These are phyloP conservation scores for Hyposoter dolosus DNA, from an alignment of 2,888 invertebrate genomes.

Conservation along the genomic window DNA sequence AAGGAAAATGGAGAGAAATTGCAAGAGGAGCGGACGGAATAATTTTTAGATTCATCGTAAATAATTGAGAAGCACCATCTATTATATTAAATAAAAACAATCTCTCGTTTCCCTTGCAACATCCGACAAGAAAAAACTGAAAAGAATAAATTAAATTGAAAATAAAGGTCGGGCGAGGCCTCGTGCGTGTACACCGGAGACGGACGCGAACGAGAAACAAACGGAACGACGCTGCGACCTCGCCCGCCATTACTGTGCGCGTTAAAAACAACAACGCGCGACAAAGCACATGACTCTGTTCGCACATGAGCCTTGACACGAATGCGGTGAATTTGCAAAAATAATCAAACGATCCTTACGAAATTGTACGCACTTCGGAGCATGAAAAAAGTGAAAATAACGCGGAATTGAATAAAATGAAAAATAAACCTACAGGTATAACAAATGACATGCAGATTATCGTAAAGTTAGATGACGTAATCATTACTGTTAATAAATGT, in stretches of 20 bases:
- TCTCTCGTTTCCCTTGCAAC: not conserved
- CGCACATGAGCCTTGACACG: constrained; percentile 2
- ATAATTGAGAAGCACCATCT: not conserved
- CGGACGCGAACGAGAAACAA: not conserved
- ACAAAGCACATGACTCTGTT: too few species aligned
- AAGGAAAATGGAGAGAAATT: not conserved
- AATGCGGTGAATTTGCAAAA: constrained; percentile 72
- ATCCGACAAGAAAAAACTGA: not conserved
- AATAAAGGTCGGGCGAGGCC: not conserved
- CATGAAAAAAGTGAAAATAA: not conserved
- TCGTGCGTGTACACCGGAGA: too few species aligned
- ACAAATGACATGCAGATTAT: constrained; percentile 62
- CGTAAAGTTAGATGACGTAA: constrained; percentile 66
- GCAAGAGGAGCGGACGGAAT: not conserved
- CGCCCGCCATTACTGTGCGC: too few species aligned
- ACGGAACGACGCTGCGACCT: constrained; percentile 38
- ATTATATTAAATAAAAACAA: constrained; percentile 4
- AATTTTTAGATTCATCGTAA: constrained; percentile 2
- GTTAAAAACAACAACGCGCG: too few species aligned
- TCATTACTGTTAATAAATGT: constrained; percentile 71
- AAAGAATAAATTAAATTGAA: not conserved
- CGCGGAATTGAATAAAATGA: not conserved
- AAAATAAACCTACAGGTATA: constrained; percentile 48
- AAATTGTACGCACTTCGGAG: constrained; percentile 36
- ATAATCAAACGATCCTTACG: constrained; percentile 75